Percentiles rank a stretch among this genome's conserved stretches.
These are phyloP conservation scores for Platerodrilus igneus DNA, from an alignment of 2,888 invertebrate species.

Conservation along the genomic window DNA sequence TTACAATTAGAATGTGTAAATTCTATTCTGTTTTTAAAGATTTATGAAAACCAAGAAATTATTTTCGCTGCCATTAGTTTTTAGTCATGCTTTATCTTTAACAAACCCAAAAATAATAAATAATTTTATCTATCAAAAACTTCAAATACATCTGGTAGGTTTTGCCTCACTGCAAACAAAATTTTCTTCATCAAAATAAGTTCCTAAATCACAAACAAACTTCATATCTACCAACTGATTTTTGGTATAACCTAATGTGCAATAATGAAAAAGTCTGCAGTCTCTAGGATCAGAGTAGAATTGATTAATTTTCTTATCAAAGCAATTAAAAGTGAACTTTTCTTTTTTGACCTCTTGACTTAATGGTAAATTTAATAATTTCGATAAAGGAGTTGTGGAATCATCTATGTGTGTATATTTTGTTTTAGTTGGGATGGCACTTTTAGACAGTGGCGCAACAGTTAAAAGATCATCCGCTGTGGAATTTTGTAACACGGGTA, in stretches of 20 bases:
- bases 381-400: conserved; percentile 42
- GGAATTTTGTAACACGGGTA: conserved; percentile 28
- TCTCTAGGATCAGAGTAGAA: conserved; percentile 57
- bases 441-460: conserved; percentile 40
- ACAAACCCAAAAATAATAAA: conserved; percentile 25
- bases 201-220: conserved; percentile 57
- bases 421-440: conserved; percentile 43
- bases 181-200: conserved; percentile 52
- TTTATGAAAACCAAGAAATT: too few relatives aligned
- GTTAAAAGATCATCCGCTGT: conserved; percentile 37
- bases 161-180: conserved; percentile 50
- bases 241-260: conserved; percentile 55
- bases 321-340: conserved; percentile 51
- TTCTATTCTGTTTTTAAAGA: too few relatives aligned
- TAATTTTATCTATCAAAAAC: conserved; percentile 16
- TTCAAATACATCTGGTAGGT: conserved; percentile 43
- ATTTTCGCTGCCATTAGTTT: too few relatives aligned
- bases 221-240: conserved; percentile 56
- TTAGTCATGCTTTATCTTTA: too few relatives aligned
- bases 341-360: conserved; percentile 17
- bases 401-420: conserved; percentile 33
- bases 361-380: conserved; percentile 42
- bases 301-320: conserved; percentile 51
- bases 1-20: too few relatives aligned
- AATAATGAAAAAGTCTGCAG: conserved; percentile 58